phyloP scores from a whole-genome alignment of 2,797 vertebrate species.

The Steatocranus sp. region DNA sequence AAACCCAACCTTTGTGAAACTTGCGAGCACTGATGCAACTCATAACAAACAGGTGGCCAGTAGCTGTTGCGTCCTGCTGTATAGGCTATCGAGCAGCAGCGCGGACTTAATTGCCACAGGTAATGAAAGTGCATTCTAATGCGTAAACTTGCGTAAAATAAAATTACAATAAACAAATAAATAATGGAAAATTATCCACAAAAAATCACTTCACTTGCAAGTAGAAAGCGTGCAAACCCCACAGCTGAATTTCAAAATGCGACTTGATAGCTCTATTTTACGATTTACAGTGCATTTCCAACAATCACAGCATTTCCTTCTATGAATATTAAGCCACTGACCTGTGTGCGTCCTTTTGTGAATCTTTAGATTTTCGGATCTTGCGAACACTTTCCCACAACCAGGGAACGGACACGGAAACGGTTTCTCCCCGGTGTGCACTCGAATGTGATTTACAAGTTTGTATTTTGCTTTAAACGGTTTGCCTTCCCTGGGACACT shows the following conservation, averaged over 20 bases:
- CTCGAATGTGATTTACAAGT: constrained; percentile 98
- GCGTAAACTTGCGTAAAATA: neutral
- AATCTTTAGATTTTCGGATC: constrained; percentile 98
- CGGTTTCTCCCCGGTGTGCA: constrained; percentile 98
- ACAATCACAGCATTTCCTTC: neutral
- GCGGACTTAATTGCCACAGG: neutral
- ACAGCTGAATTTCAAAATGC: neutral
- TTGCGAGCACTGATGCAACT: constrained; percentile 18
- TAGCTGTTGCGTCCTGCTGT: constrained; percentile 17
- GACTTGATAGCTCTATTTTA: neutral
- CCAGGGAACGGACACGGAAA: constrained; percentile 98
- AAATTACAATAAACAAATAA: neutral
- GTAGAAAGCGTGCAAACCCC: neutral
- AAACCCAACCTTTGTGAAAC: constrained; percentile 33
- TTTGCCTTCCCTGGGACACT: constrained; percentile 94
- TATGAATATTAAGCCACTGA: constrained; percentile 74
- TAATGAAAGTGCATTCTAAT: neutral
- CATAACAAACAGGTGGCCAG: constrained; percentile 46
- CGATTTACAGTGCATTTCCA: neutral
- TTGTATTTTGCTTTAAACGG: constrained; percentile 99
- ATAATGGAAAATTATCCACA: neutral
- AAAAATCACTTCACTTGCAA: neutral
- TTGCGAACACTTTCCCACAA: constrained; percentile 97
- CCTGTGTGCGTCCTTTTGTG: constrained; percentile 99
- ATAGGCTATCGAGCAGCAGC: neutral